phyloP scores from a whole-genome alignment of 2,888 invertebrate species.

The Cenopis cana region DNA sequence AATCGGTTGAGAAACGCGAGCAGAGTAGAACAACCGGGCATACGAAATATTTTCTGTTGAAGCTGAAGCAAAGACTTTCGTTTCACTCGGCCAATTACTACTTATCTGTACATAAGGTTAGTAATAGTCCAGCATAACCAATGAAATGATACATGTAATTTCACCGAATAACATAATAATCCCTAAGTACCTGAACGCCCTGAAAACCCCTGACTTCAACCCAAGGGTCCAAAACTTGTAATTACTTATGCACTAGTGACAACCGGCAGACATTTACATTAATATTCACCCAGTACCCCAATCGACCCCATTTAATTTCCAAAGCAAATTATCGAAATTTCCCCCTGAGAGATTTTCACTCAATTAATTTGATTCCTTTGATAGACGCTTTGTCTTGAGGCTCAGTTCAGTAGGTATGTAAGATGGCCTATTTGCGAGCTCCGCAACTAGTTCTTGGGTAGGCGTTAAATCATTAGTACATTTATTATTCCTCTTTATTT shows the following conservation, averaged over 20 bases:
- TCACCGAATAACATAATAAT: not conserved
- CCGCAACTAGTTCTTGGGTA: not conserved
- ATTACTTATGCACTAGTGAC: slow-evolving; percentile 30
- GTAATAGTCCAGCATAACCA: not conserved
- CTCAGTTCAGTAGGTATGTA: not conserved
- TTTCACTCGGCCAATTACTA: no score
- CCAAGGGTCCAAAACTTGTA: slow-evolving; percentile 22
- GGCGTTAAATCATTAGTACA: not conserved
- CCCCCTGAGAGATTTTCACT: slow-evolving; percentile 34
- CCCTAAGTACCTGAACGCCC: not conserved
- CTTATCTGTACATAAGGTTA: no score
- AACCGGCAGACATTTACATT: slow-evolving; percentile 27
- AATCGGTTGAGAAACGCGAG: no score
- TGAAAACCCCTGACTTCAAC: slow-evolving; percentile 3
- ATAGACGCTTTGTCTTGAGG: slow-evolving; percentile 22
- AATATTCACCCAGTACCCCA: slow-evolving; percentile 21
- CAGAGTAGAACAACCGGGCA: no score
- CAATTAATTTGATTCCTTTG: slow-evolving; percentile 34
- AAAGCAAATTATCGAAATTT: slow-evolving; percentile 34
- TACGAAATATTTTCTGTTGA: no score
- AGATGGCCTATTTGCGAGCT: not conserved
- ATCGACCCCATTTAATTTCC: slow-evolving; percentile 32
- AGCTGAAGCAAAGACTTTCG: no score
- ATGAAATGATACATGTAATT: not conserved
- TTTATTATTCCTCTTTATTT: no score